A percentile compares a stretch with the other conserved stretches of the same genome.
These are phyloP conservation scores for Druon quercuslanigerum DNA, from an alignment of 1,140 invertebrate genomes.

Conservation along the genomic window DNA sequence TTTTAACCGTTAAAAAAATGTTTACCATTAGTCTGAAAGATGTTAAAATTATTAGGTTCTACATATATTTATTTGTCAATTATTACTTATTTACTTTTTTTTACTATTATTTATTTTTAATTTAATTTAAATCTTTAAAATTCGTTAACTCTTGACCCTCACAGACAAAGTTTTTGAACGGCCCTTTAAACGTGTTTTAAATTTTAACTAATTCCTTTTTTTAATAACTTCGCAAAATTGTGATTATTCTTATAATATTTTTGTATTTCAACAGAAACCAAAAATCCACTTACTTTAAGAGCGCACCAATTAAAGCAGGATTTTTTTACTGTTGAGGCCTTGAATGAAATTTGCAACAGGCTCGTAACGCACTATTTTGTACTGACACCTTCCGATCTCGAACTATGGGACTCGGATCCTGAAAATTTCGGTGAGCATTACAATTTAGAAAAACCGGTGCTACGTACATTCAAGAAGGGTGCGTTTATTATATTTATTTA, in stretches of 20 bases:
- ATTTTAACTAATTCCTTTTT: not conserved
- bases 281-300: slow-evolving; percentile 75
- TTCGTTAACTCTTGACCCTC: too few relatives aligned
- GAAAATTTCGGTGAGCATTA: slow-evolving; percentile 85
- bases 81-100: too few relatives aligned
- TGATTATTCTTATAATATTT: not conserved
- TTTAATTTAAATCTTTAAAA: too few relatives aligned
- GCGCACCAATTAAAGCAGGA: slow-evolving; percentile 82
- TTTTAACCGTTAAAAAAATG: too few relatives aligned
- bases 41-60: too few relatives aligned
- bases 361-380: slow-evolving; percentile 93
- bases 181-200: too few relatives aligned
- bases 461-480: slow-evolving; percentile 34
- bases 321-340: slow-evolving; percentile 83
- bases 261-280: slow-evolving; percentile 66
- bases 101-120: too few relatives aligned
- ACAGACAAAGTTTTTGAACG: too few relatives aligned
- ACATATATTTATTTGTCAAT: too few relatives aligned
- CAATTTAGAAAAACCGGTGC: too few relatives aligned
- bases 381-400: slow-evolving; percentile 88
- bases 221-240: not conserved
- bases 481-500: slow-evolving; percentile 16
- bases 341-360: slow-evolving; percentile 88
- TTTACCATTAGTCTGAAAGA: too few relatives aligned
- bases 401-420: slow-evolving; percentile 92